Evolutionary conservation across 1,140 invertebrate genomes (phyloP), one percentile per base, ranked within the genome.

Genomic region (Tetraneura akinire): DNA sequence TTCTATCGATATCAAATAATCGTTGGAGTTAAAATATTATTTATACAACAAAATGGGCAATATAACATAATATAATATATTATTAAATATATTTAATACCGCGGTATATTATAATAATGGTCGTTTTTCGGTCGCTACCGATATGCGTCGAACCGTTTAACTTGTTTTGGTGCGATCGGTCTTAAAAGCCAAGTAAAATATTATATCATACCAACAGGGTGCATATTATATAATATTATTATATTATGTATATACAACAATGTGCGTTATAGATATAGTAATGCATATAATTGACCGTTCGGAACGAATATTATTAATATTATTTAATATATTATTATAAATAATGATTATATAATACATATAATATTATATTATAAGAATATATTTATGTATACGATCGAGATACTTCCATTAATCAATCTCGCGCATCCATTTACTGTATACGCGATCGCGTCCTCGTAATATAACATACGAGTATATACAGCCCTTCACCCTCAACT

Each of bases 361-460:
- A n/a, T n/a, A n/a, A n/a, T n/a, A n/a, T 66, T 66, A 18, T 66
- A 21, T n/a, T 57, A 13, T 0, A 42, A 68, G 14, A 8, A 49
- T 37, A 37, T 37, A n/a, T n/a, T n/a, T n/a, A n/a, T n/a, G n/a
- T n/a, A n/a, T n/a, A n/a, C 68, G n/a, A 49, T 70, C 47, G 47
- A 53, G 11, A 74, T 26, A 51, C 26, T 71, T 74, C 49, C 71
- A 74, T 74, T 74, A 74, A 74, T 74, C 71, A 74, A 3, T 37
- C 8, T 3, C 51, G 16, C 14, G 42, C 3, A 37, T 64, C 3
- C 62, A 64, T 64, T 64, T 64, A 23, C 3, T 32, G 16, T 64
- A 14, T n/a, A 18, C 16, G 16, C 18, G 2, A 18, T 18, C 5
- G 16, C 18, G 51, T 53, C 51, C 51, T 51, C 51, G 62, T 18